Base-by-base conservation (phyloP, 2,113 vertebrate genomes). In the Heterotis niloticus region DNA sequence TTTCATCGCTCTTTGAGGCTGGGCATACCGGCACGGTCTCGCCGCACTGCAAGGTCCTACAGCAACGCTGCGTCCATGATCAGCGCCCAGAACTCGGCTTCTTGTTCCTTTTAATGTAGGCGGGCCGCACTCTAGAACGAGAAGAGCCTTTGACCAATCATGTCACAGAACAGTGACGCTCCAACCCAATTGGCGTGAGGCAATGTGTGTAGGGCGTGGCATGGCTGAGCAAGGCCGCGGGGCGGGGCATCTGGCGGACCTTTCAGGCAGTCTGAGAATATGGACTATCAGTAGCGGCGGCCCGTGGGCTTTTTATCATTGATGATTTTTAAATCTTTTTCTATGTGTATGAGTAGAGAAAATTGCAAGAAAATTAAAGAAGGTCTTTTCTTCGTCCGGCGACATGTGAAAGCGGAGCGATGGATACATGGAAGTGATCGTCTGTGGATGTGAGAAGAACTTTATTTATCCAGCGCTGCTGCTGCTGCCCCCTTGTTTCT, bases 191-290 rank as follows among this genome's bases (percentile, higher is more conserved):
- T n/a, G 28, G n/a, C 29, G 7, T 10, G 29, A 75, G 0, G 12
- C 0, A 26, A 0, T 1, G n/a, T 80, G 5, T 57, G 2, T 0
- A 85, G 82, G 78, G 90, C 56, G 90, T 56, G 85, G 86, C 75
- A 0, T 28, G 5, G 74, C 5, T 14, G 72, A 44, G 17, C 20
- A 57, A 83, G 83, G 84, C 84, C 76, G 89, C 86, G 65, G 86
- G 88, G 85, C 87, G 86, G 86, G 91, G 87, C 88, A 88, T 90
- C 86, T 73, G 74, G 75, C 77, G 82, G 62, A 88, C 87, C 89
- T 87, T 85, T 83, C 87, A 90, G 87, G 87, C 88, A 85, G 84
- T 75, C n/a, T 60, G 86, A 89, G 87, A 91, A 89, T 92, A 91
- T 93, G 90, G 90, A 44, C 34, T 44, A 44, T 2, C 34, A 7